Evolutionary conservation across 2,797 vertebrate genomes (phyloP).

Genomic region (Pristis pectinata): DNA sequence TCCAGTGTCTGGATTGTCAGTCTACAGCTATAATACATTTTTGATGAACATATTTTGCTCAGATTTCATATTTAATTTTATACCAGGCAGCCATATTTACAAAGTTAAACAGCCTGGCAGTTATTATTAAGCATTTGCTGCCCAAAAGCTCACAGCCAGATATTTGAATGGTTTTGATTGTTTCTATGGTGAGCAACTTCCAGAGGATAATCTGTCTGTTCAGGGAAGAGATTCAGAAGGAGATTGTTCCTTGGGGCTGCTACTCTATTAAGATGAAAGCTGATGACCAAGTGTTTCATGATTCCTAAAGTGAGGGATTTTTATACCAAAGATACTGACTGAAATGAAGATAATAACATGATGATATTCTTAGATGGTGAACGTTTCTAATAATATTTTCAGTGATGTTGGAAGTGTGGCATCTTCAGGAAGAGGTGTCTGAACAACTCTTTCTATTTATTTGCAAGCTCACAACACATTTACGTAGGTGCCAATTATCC

Average conservation of each 20-base stretch:
- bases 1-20: too few species aligned
- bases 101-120: neutral
- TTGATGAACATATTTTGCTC: neutral
- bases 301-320: neutral
- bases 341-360: neutral
- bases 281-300: neutral
- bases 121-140: neutral
- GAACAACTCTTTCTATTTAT: conserved; percentile 9
- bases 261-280: neutral
- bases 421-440: neutral
- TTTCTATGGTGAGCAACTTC: neutral
- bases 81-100: neutral
- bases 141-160: neutral
- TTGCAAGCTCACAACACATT: neutral
- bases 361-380: neutral
- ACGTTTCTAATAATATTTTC: neutral
- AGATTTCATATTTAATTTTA: neutral
- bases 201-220: neutral
- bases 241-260: neutral
- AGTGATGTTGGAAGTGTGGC: neutral
- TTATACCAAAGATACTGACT: neutral
- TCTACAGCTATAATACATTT: too few species aligned
- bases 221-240: neutral
- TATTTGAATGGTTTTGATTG: neutral
- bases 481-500: neutral